These are phyloP conservation scores for Bombus huntii DNA, from an alignment of 1,140 invertebrate genomes.

Conservation along the genomic window DNA sequence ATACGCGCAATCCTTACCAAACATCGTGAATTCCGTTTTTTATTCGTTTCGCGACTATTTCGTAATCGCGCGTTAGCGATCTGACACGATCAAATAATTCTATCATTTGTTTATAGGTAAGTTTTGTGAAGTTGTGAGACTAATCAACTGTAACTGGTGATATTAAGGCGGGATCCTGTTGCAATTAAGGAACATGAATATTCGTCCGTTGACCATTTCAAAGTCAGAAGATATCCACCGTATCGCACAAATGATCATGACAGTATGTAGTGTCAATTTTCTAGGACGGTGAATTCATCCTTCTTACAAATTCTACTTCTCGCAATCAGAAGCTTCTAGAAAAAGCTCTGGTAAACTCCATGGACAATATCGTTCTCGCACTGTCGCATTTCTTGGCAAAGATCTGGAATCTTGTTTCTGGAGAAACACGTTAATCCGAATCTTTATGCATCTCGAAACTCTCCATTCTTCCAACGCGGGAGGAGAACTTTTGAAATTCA, in stretches of 20 bases:
- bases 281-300: too few relatives aligned
- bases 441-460: background rate
- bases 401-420: background rate
- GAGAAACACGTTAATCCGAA: background rate
- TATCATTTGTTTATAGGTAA: too few relatives aligned
- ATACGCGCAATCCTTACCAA: too few relatives aligned
- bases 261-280: background rate
- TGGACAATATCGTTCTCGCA: background rate
- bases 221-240: too few relatives aligned
- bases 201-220: background rate
- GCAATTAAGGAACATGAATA: too few relatives aligned
- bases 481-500: conserved; percentile 13
- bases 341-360: background rate
- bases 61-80: too few relatives aligned
- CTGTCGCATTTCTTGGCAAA: background rate
- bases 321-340: background rate
- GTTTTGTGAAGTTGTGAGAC: too few relatives aligned
- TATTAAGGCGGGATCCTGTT: too few relatives aligned
- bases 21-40: too few relatives aligned
- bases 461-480: background rate
- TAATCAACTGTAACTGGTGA: too few relatives aligned
- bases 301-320: background rate
- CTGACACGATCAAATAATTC: too few relatives aligned
- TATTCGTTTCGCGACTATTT: too few relatives aligned
- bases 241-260: background rate